Base-by-base conservation (phyloP, 1,140 invertebrate genomes). In the Zaprionus davidi region DNA sequence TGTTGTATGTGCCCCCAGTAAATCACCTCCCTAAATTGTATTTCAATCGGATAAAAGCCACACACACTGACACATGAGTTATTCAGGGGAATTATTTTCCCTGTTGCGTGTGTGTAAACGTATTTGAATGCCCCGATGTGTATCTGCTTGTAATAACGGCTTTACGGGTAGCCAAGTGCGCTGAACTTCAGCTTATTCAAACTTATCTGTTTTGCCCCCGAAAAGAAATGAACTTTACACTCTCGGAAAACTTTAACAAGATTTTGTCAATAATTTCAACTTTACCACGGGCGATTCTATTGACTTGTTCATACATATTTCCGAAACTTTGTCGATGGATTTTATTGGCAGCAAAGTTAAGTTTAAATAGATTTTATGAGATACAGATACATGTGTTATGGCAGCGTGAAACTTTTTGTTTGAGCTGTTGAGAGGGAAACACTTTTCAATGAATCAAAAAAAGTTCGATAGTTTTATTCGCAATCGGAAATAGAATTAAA, bases 161-260 rank as follows among this genome's bases (percentile, higher is more conserved):
- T 6, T n/a, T 17, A 2, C 41, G n/a, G 46, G 11, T 13, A 51
- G 7, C 17, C 46, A 51, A 51, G 22, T 51, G 46, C 46, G 46
- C 20, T 20, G 46, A 51, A 24, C 20, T 51, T 12, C 7, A 17
- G 3, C 11, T 51, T 51, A 6, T 51, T 11, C 12, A 13, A 24
- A 22, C 20, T 24, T 51, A 7, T 51, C 22, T 13, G 17, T n/a
- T 46, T 22, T 51, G 20, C 46, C 9, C 46, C 11, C 9, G 4
- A 51, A 24, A 51, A 12, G 5, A 51, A 51, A 51, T 51, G 46
- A 51, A 51, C 46, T 51, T 51, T 51, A 20, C 17, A 24, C 20
- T 51, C 41, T 51, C 41, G 41, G 41, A 46, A 46, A 46, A 46
- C 20, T 51, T 51, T 4, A 51, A 51, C 46, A 22, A 51, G 20